phyloP scores from a whole-genome alignment of 1,140 invertebrate species.

The Phenacoccus solenopsis region DNA sequence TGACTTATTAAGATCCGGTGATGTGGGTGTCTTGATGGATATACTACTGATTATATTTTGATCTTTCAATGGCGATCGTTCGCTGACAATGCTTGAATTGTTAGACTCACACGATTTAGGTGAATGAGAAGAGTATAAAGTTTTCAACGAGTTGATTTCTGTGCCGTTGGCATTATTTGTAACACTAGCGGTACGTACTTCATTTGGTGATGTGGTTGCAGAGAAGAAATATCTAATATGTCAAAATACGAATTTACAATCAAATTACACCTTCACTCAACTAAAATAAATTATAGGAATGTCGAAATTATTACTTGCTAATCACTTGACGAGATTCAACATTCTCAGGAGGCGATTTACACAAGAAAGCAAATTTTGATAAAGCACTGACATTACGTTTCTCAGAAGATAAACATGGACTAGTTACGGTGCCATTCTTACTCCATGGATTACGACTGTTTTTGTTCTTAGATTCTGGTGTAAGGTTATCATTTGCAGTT shows the following conservation, averaged over 20 bases:
- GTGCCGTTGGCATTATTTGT: neutral
- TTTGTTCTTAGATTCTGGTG: neutral
- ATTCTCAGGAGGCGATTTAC: neutral
- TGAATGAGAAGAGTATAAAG: no score
- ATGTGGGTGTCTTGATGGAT: neutral
- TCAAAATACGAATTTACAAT: no score
- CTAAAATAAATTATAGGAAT: no score
- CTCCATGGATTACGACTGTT: neutral
- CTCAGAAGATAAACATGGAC: neutral
- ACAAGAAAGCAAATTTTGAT: neutral
- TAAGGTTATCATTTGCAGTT: neutral
- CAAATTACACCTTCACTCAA: no score
- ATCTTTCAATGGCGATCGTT: conserved; percentile 3
- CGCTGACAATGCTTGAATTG: neutral
- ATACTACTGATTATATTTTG: neutral
- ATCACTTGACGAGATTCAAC: neutral
- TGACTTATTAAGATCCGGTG: neutral
- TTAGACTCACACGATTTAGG: neutral
- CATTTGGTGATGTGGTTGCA: neutral
- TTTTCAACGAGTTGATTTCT: no score
- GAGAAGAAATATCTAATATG: neutral
- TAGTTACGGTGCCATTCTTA: neutral
- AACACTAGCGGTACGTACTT: neutral
- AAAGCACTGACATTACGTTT: neutral
- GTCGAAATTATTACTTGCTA: no score